These are phyloP conservation scores for Coracias cyanogaster DNA, from an alignment of 2,797 vertebrate genomes.

Conservation along the genomic window DNA sequence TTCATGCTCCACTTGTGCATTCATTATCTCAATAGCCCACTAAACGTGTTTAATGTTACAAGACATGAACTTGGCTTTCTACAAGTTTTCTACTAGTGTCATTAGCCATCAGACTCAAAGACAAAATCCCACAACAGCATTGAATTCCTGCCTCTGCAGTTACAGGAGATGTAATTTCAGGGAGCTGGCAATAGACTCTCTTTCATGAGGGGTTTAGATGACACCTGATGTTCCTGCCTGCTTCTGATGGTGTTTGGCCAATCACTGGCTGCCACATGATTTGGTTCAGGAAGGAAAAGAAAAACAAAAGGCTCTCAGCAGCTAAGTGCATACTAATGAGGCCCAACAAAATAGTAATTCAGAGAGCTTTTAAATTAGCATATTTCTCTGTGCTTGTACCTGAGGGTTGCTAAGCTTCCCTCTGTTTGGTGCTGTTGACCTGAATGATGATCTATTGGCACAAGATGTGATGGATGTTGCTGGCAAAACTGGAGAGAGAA, in stretches of 20 bases:
- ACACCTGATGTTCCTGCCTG: slow-evolving; percentile 29
- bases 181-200: not conserved
- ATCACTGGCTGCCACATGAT: not conserved
- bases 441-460: slow-evolving; percentile 59
- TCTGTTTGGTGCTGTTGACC: slow-evolving; percentile 48
- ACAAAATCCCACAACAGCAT: not conserved
- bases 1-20: slow-evolving; percentile 3
- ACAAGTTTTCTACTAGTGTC: not conserved
- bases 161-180: not conserved
- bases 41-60: not conserved
- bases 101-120: not conserved
- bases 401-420: slow-evolving; percentile 53
- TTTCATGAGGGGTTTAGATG: not conserved
- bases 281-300: slow-evolving; percentile 29
- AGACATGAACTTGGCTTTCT: not conserved
- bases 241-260: not conserved
- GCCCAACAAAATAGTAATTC: slow-evolving; percentile 59
- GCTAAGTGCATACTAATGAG: slow-evolving; percentile 62
- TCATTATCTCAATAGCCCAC: not conserved
- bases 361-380: slow-evolving; percentile 57
- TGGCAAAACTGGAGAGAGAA: not conserved
- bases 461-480: not conserved
- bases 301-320: slow-evolving; percentile 26
- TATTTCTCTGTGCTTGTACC: slow-evolving; percentile 43
- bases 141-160: not conserved